A percentile compares a stretch with the other conserved stretches of the same genome.
phyloP scores from a whole-genome alignment of 37 sponge, comb jelly and placozoan species.

The Corticium candelabrum region DNA sequence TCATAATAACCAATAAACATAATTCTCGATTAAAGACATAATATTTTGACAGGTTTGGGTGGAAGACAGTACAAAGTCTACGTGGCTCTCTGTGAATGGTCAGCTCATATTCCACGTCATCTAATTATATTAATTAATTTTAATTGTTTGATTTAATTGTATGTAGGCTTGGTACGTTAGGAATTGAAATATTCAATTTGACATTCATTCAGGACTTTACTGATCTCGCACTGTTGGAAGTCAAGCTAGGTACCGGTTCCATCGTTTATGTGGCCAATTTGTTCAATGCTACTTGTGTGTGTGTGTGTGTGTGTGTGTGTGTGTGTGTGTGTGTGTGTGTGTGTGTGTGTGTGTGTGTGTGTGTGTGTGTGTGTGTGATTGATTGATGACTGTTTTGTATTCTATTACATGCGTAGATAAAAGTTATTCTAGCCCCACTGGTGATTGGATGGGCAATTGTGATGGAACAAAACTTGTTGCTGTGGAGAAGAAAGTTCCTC shows the following conservation, averaged over 20 bases:
- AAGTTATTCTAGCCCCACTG: no score
- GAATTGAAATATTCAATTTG: neutral
- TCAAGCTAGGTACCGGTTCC: neutral
- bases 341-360: no score
- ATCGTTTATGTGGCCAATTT: neutral
- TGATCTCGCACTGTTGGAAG: neutral
- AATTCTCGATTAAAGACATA: neutral
- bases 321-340: no score
- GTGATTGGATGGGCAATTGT: no score
- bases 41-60: neutral
- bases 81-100: constrained; percentile 9
- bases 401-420: no score
- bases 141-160: neutral
- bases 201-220: neutral
- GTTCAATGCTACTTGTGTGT: neutral
- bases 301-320: no score
- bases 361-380: no score
- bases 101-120: neutral
- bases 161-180: neutral
- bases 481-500: no score
- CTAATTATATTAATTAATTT: neutral
- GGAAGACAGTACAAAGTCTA: neutral
- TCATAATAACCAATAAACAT: neutral
- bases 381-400: no score
- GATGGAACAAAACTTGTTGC: no score